Evolutionary conservation across 92 coral and sea anemone genomes (phyloP).

Genomic region (Pocillopora grandis): DNA sequence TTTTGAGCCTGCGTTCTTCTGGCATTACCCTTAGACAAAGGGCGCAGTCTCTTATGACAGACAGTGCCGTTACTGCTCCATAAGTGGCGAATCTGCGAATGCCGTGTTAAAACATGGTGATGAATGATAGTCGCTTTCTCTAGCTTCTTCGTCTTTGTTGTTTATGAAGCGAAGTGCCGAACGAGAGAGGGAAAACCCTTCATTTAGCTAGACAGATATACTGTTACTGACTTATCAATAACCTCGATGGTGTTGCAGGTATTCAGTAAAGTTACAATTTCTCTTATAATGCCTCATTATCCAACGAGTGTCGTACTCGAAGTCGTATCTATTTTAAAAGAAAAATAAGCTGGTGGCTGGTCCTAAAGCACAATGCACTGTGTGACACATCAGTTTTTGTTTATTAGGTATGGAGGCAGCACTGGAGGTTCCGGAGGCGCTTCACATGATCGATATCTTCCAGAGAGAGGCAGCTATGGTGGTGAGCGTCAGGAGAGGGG

Average conservation of each 20-base stretch:
- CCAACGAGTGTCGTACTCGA: too few relatives aligned
- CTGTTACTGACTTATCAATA: too few relatives aligned
- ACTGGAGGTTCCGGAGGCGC: slow-evolving; percentile 18
- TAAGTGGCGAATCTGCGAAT: neutral
- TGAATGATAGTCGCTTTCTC: neutral
- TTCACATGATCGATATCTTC: slow-evolving; percentile 57
- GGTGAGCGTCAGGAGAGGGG: slow-evolving; percentile 64
- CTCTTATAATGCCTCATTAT: too few relatives aligned
- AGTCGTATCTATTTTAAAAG: neutral
- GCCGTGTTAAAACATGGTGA: neutral
- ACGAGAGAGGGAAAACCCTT: too few relatives aligned
- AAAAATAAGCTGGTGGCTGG: neutral
- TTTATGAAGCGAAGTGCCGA: neutral
- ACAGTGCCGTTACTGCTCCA: neutral
- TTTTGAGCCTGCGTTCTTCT: neutral
- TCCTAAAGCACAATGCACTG: neutral
- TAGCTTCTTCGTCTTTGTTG: neutral
- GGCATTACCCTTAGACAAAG: neutral
- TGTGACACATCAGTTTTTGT: neutral
- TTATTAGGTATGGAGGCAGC: slow-evolving; percentile 31
- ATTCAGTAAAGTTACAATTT: too few relatives aligned
- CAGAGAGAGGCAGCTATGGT: slow-evolving; percentile 56
- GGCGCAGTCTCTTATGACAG: neutral
- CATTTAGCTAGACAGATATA: too few relatives aligned
- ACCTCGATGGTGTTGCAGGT: too few relatives aligned